Conservation (phyloP, 2,797 vertebrate genomes). For the Sebastes goodei region DNA sequence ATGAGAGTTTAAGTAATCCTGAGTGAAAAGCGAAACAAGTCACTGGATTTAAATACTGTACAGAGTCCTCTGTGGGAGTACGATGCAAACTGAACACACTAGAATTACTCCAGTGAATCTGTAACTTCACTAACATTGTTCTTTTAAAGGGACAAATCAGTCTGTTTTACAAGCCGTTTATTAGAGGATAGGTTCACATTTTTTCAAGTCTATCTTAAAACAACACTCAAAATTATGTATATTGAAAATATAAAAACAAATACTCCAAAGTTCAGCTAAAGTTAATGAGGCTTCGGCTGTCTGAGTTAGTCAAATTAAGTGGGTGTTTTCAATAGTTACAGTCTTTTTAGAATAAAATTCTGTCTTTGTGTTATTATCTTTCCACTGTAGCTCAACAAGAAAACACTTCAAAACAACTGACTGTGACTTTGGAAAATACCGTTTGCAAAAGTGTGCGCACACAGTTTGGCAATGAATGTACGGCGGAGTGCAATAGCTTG, state of each 20-base stretch:
- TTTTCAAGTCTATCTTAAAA: not conserved
- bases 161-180: not conserved
- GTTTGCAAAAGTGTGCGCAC: not conserved
- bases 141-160: not conserved
- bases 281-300: not conserved
- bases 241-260: not conserved
- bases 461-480: not conserved
- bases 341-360: not conserved
- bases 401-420: not conserved
- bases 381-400: not conserved
- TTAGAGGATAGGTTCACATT: not conserved
- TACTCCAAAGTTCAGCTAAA: not conserved
- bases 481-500: not conserved
- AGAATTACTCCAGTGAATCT: not conserved
- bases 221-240: not conserved
- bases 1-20: conserved; percentile 51
- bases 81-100: not conserved
- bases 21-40: conserved; percentile 41
- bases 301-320: not conserved
- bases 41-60: conserved; percentile 15
- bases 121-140: not conserved
- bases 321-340: not conserved
- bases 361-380: not conserved
- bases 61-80: not conserved
- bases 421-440: not conserved